phyloP scores from a whole-genome alignment of 2,113 vertebrate species.

The Conger conger region DNA sequence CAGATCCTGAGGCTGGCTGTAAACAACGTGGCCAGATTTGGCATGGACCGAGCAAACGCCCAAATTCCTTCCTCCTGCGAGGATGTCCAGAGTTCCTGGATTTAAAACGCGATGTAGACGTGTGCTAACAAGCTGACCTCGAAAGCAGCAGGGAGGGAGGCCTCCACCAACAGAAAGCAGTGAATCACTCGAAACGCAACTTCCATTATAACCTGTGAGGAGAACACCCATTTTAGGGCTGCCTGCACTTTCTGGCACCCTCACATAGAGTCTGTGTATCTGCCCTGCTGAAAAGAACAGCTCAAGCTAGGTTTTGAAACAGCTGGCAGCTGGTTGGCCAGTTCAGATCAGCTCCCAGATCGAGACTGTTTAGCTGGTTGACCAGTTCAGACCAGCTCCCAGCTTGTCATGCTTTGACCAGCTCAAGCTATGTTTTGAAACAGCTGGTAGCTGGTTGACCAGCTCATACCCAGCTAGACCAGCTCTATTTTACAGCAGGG shows the following conservation, averaged over 20 bases:
- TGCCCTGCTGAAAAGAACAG: too few species aligned
- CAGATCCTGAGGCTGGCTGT: slow-evolving; percentile 31
- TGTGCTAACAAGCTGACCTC: not conserved
- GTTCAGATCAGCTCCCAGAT: too few species aligned
- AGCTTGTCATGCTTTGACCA: too few species aligned
- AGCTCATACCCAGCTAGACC: too few species aligned
- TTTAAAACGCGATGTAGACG: not conserved
- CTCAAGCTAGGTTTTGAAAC: too few species aligned
- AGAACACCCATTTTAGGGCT: not conserved
- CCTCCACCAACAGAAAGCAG: not conserved
- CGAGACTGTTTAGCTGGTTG: too few species aligned
- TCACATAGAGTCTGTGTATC: too few species aligned
- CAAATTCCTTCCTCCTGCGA: slow-evolving; percentile 48
- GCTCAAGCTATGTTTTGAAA: too few species aligned
- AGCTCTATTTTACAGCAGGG: too few species aligned
- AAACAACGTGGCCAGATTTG: slow-evolving; percentile 18
- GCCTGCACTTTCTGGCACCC: not conserved
- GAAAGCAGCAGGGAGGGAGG: not conserved
- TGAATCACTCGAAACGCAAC: not conserved
- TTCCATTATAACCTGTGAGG: not conserved
- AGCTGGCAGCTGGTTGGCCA: too few species aligned
- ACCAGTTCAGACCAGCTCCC: too few species aligned
- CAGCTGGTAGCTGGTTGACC: too few species aligned
- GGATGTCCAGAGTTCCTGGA: slow-evolving; percentile 47
- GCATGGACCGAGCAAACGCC: not conserved